A percentile compares a stretch with the other conserved stretches of the same genome.
phyloP scores from a whole-genome alignment of 2,888 invertebrate genomes.

The Aphodius sticticus region DNA sequence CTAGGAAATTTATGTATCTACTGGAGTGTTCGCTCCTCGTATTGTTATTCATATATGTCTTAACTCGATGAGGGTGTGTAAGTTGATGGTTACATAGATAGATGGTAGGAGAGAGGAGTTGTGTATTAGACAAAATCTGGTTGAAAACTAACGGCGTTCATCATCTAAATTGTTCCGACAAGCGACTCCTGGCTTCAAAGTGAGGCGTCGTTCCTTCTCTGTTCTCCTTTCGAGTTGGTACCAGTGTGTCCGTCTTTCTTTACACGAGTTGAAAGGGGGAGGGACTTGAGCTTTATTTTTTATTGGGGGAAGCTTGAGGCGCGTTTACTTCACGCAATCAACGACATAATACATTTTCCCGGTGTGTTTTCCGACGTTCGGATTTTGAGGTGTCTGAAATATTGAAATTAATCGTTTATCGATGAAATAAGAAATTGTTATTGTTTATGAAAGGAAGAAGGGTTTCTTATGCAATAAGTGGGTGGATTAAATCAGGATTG shows the following conservation, averaged over 20 bases:
- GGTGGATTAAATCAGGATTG: not conserved
- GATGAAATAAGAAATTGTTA: not conserved
- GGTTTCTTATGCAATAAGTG: not conserved
- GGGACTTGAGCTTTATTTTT: conserved; percentile 36
- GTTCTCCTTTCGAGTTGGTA: conserved; percentile 17
- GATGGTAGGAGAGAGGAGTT: conserved; percentile 24
- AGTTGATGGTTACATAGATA: too few relatives aligned
- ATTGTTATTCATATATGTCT: not conserved
- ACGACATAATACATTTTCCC: conserved; percentile 15
- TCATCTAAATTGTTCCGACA: conserved; percentile 56
- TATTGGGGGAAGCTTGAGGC: conserved; percentile 28
- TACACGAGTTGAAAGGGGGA: conserved; percentile 38
- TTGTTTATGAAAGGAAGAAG: not conserved
- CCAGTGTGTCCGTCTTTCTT: conserved; percentile 29
- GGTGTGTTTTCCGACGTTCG: not conserved
- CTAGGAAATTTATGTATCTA: not conserved
- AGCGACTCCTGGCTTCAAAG: conserved; percentile 39
- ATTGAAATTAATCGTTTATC: not conserved
- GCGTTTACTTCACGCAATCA: not conserved
- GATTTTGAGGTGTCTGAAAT: not conserved
- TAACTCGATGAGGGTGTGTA: not conserved
- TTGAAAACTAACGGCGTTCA: conserved; percentile 52
- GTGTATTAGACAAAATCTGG: conserved; percentile 48
- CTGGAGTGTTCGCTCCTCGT: not conserved
- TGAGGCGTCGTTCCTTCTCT: conserved; percentile 27